Percentiles rank a stretch among this genome's conserved stretches.
phyloP scores from a whole-genome alignment of 2,113 vertebrate genomes.

The Suncus etruscus region DNA sequence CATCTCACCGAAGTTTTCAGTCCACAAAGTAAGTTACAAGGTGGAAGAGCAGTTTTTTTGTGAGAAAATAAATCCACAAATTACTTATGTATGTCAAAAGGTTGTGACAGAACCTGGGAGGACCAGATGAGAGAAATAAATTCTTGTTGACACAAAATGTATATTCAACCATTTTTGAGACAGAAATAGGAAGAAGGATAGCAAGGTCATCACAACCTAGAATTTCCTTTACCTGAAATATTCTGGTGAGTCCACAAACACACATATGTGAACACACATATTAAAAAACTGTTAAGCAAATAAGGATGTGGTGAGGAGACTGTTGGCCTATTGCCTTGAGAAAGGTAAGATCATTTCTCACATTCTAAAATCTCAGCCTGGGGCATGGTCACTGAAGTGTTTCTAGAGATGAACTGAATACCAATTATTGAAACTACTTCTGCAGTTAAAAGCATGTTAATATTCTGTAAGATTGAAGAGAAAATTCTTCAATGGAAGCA shows the following conservation, averaged over 20 bases:
- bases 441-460: neutral
- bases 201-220: too few relatives aligned
- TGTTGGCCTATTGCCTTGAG: neutral
- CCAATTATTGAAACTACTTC: neutral
- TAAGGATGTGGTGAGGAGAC: neutral
- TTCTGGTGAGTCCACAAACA: neutral
- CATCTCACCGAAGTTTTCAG: too few relatives aligned
- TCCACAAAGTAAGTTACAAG: too few relatives aligned
- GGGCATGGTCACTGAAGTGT: rapidly evolving
- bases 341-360: neutral
- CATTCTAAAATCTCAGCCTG: too few relatives aligned
- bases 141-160: too few relatives aligned
- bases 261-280: neutral
- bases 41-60: too few relatives aligned
- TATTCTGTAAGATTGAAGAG: too few relatives aligned
- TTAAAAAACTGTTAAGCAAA: too few relatives aligned
- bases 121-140: neutral
- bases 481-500: neutral
- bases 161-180: too few relatives aligned
- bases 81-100: too few relatives aligned
- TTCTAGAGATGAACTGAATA: neutral
- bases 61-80: too few relatives aligned
- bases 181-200: neutral
- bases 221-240: neutral
- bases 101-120: too few relatives aligned